Evolutionary conservation across 2,113 vertebrate species (phyloP).

Genomic region (human): DNA sequence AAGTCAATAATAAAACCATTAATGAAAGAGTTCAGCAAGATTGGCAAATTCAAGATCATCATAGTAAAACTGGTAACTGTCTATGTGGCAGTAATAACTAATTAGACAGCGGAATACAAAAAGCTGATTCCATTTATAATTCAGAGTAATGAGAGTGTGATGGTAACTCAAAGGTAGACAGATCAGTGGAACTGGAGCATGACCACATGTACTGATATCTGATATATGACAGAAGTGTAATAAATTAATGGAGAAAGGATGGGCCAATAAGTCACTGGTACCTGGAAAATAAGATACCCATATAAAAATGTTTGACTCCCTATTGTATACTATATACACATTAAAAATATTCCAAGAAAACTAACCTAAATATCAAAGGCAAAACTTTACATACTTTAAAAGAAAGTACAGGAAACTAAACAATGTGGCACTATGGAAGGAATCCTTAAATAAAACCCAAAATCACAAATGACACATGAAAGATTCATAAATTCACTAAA

Average conservation of each 20-base stretch:
- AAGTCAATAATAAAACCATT: constrained; percentile 30
- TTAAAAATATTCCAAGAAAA: background rate
- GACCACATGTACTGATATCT: background rate
- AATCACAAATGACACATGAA: background rate
- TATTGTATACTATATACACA: background rate
- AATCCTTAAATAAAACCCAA: constrained; percentile 18
- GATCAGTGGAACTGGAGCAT: background rate
- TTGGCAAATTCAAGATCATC: background rate
- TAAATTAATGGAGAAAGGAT: background rate
- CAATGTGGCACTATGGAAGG: background rate
- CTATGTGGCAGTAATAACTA: background rate
- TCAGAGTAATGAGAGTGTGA: background rate
- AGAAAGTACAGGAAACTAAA: background rate
- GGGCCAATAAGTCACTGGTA: background rate
- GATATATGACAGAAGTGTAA: background rate
- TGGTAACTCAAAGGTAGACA: background rate
- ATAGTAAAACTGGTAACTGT: background rate
- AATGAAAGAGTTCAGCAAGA: constrained; percentile 9
- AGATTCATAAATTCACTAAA: background rate
- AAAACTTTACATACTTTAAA: background rate
- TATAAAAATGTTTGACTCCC: background rate
- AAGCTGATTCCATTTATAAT: background rate
- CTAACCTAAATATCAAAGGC: background rate
- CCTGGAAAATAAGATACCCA: background rate
- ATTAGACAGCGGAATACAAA: background rate